Conservation (phyloP, 2,797 vertebrate species). For the Megaceryle alcyon region DNA sequence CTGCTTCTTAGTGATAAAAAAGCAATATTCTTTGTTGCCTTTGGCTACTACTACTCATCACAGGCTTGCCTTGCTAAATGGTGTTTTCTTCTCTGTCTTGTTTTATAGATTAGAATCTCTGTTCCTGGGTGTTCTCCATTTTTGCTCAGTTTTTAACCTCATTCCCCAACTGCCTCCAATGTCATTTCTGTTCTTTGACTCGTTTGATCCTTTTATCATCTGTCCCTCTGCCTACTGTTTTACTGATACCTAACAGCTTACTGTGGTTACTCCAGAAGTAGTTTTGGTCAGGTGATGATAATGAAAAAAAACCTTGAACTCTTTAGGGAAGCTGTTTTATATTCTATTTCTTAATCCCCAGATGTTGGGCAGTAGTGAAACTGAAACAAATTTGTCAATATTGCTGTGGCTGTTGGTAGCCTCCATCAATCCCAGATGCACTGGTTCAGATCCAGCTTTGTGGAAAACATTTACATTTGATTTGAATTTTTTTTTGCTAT, state of each 20-base stretch:
- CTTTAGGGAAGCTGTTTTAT: not conserved
- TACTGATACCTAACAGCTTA: not conserved
- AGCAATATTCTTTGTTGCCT: not conserved
- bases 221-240: not conserved
- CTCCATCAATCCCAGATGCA: not conserved
- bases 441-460: not conserved
- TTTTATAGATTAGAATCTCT: not conserved
- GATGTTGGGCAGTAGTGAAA: not conserved
- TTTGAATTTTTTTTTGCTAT: not conserved
- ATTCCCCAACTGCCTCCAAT: not conserved
- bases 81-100: not conserved
- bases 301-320: not conserved
- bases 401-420: not conserved
- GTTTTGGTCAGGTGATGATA: not conserved
- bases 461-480: not conserved
- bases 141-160: not conserved
- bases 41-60: not conserved
- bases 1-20: not conserved
- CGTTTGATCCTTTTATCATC: not conserved
- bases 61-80: not conserved
- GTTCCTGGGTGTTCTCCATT: not conserved
- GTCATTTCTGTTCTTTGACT: not conserved
- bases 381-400: not conserved
- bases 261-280: not conserved
- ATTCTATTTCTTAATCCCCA: not conserved